Conservation (phyloP, 2,113 vertebrate species). For the Pygoscelis adeliae region DNA sequence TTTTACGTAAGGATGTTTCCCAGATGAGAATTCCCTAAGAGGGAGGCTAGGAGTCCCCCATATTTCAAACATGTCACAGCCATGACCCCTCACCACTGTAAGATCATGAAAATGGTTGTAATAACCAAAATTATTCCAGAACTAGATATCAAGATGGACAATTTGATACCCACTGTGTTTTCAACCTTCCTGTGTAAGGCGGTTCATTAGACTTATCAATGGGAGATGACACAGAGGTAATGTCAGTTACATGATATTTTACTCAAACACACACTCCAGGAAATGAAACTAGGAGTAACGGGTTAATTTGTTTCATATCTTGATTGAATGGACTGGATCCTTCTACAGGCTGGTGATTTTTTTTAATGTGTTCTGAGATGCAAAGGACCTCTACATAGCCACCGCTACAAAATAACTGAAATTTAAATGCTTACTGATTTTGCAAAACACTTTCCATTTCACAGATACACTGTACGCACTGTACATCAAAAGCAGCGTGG, state of each 20-base stretch:
- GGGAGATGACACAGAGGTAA: not conserved
- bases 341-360: constrained; percentile 28
- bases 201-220: constrained; percentile 35
- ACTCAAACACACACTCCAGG: not conserved
- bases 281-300: constrained; percentile 25
- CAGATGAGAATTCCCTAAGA: not conserved
- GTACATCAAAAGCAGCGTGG: not conserved
- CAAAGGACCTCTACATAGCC: constrained; percentile 17
- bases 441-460: not conserved
- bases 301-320: constrained; percentile 42
- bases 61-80: not conserved
- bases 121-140: not conserved
- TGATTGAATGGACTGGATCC: not conserved
- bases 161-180: not conserved
- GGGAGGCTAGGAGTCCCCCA: not conserved
- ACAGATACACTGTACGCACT: not conserved
- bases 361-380: constrained; percentile 36
- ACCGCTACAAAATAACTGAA: not conserved
- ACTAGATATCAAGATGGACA: not conserved
- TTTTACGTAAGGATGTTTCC: not conserved
- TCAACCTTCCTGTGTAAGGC: not conserved
- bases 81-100: not conserved
- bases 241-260: not conserved
- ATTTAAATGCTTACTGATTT: not conserved
- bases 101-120: not conserved